Evolutionary conservation across 2,797 vertebrate genomes (phyloP).

Genomic region (Spinus olivaceus): DNA sequence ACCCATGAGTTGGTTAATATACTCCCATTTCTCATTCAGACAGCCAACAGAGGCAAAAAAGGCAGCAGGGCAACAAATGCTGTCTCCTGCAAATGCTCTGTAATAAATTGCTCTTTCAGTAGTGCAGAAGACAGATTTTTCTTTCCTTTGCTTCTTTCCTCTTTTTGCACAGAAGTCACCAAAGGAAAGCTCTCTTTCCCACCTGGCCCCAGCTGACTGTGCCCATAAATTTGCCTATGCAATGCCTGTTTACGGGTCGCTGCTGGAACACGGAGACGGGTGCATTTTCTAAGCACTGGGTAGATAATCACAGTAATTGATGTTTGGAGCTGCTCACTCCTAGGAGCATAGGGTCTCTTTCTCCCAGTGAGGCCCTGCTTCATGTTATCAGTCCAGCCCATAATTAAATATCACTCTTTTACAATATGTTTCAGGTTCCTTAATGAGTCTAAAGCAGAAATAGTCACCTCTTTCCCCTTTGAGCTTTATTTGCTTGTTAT

Average conservation of each 20-base stretch:
- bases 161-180: constrained; percentile 64
- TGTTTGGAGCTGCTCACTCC: constrained; percentile 76
- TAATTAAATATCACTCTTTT: constrained; percentile 87
- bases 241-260: constrained; percentile 77
- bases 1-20: constrained; percentile 81
- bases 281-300: constrained; percentile 76
- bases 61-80: constrained; percentile 89
- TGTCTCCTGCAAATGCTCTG: constrained; percentile 87
- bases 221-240: constrained; percentile 80
- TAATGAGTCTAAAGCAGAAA: constrained; percentile 85
- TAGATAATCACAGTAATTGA: constrained; percentile 85
- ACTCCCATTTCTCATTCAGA: constrained; percentile 89
- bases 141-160: constrained; percentile 74
- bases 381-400: constrained; percentile 83
- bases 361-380: constrained; percentile 81
- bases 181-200: constrained; percentile 70
- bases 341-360: constrained; percentile 80
- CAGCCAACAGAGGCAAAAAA: constrained; percentile 81
- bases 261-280: constrained; percentile 76
- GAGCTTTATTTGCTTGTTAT: constrained; percentile 86
- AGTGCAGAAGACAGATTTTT: constrained; percentile 87
- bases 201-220: constrained; percentile 75
- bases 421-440: constrained; percentile 82
- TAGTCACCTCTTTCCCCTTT: constrained; percentile 79
- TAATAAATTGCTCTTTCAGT: constrained; percentile 97